These are phyloP conservation scores for Dascyllus trimaculatus DNA, from an alignment of 2,113 vertebrate genomes.

Conservation along the genomic window DNA sequence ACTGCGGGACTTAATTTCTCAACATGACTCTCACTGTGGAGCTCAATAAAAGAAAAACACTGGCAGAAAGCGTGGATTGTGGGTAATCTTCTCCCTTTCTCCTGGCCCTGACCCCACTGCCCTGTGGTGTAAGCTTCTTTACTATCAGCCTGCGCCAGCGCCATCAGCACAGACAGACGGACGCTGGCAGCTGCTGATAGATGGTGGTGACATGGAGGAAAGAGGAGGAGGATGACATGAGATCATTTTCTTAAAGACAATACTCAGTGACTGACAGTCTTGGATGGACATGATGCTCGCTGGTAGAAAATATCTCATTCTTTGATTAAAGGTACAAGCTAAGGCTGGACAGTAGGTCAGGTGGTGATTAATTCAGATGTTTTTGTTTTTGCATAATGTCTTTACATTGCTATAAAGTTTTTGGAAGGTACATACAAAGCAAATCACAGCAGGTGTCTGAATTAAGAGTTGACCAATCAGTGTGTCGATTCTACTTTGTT, in stretches of 20 bases:
- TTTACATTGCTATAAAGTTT: too few relatives aligned
- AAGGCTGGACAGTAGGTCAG: too few relatives aligned
- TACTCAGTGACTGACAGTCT: not conserved
- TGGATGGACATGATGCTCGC: not conserved
- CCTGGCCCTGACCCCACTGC: not conserved
- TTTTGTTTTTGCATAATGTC: too few relatives aligned
- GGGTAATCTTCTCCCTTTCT: slow-evolving; percentile 51
- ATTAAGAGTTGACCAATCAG: too few relatives aligned
- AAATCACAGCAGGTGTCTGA: too few relatives aligned
- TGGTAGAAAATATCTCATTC: too few relatives aligned
- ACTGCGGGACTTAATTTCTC: not conserved
- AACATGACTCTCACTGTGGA: not conserved
- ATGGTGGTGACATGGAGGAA: not conserved
- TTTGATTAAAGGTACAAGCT: too few relatives aligned
- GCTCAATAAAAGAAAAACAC: not conserved
- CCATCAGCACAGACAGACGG: not conserved
- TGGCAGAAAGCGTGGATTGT: slow-evolving; percentile 4
- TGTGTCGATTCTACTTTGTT: too few relatives aligned
- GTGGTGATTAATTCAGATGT: too few relatives aligned
- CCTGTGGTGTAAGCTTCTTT: slow-evolving; percentile 49
- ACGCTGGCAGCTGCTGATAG: not conserved
- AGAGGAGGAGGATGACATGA: not conserved
- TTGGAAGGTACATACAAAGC: too few relatives aligned
- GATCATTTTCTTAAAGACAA: not conserved
- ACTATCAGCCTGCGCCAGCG: slow-evolving; percentile 1